Evolutionary conservation across 2,113 vertebrate genomes (phyloP).

Genomic region (Oreotrochilus melanogaster): DNA sequence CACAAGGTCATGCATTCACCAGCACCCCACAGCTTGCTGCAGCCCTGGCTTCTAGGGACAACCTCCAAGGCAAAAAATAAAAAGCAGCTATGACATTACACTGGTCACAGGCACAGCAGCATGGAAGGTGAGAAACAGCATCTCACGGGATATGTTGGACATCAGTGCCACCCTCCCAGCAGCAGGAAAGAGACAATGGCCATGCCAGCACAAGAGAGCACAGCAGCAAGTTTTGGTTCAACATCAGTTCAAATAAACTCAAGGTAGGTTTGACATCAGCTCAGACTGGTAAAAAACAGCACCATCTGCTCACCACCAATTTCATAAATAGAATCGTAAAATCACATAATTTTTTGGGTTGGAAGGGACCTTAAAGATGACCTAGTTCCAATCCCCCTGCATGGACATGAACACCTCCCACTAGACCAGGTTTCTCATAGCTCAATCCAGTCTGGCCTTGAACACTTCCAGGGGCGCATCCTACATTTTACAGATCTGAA

Average conservation of each 20-base stretch:
- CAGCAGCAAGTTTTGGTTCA: neutral
- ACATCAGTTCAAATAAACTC: neutral
- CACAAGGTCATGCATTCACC: fast-evolving
- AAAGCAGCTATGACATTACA: neutral
- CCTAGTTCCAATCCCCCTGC: too few relatives aligned
- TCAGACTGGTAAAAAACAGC: neutral
- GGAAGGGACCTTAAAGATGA: too few relatives aligned
- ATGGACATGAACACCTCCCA: too few relatives aligned
- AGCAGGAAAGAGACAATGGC: neutral
- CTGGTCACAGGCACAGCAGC: fast-evolving
- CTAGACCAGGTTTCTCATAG: too few relatives aligned
- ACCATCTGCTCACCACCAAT: neutral
- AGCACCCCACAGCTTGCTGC: fast-evolving
- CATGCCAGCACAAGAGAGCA: fast-evolving
- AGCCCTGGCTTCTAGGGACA: neutral
- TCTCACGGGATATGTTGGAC: neutral
- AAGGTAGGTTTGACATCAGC: neutral
- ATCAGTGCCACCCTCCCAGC: fast-evolving
- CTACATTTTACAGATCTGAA: neutral
- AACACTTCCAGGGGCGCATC: neutral
- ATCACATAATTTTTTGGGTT: too few relatives aligned
- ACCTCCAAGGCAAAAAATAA: neutral
- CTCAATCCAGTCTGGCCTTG: too few relatives aligned
- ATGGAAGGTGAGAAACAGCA: fast-evolving
- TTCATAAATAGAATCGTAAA: neutral